Conservation (phyloP, 2,888 invertebrate genomes). For the Steinernema hermaphroditum region DNA sequence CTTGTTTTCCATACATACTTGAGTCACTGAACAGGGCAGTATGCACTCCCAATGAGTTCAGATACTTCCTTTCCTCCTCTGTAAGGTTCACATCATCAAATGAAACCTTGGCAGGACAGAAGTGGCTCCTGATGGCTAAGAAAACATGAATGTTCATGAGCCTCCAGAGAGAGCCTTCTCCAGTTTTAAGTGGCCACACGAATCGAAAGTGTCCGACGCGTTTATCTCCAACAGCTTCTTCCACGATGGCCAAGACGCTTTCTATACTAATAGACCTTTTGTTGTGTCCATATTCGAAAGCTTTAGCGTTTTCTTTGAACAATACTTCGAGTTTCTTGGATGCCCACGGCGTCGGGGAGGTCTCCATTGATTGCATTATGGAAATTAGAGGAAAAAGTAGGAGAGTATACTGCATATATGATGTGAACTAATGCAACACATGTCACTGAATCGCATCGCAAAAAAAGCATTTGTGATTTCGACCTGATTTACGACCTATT, state of each 20-base stretch:
- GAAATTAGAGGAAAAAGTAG: no score
- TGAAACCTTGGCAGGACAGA: not conserved
- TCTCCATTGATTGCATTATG: no score
- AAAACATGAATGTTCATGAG: not conserved
- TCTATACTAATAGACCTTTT: not conserved
- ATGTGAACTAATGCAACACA: no score
- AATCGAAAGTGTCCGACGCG: not conserved
- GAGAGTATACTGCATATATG: no score
- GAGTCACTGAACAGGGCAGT: no score
- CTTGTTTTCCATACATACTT: no score
- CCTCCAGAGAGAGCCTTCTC: not conserved
- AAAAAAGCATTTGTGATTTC: no score
- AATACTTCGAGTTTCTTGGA: not conserved
- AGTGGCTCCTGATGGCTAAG: not conserved
- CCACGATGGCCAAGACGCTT: not conserved
- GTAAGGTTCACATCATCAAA: not conserved
- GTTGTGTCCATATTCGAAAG: not conserved
- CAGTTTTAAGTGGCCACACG: not conserved
- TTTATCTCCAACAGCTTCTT: not conserved
- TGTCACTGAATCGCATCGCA: no score
- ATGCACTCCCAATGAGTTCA: no score
- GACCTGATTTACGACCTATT: no score
- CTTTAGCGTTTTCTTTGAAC: not conserved
- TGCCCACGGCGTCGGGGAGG: no score
- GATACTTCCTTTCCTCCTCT: no score